A percentile compares a stretch with the other conserved stretches of the same genome.
Evolutionary conservation across 2,888 invertebrate genomes (phyloP).

Genomic region (Agrenia bidenticulata): DNA sequence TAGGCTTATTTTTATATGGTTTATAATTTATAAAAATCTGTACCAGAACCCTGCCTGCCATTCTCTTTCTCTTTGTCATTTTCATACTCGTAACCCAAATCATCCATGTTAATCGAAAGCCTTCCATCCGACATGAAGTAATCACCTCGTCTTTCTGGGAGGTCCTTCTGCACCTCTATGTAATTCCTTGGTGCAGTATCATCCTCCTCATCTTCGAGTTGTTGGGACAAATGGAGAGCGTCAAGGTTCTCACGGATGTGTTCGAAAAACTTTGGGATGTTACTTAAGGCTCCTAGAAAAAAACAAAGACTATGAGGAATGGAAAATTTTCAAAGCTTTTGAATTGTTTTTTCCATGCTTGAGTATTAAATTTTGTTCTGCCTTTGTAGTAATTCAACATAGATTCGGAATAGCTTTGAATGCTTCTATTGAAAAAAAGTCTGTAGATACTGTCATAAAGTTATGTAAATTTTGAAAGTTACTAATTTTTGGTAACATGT

Average conservation of each 20-base stretch:
- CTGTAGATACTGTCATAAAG: no score
- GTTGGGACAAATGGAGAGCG: slow-evolving; percentile 16
- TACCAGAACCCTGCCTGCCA: neutral
- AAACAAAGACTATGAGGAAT: no score
- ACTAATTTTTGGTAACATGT: no score
- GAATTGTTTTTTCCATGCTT: no score
- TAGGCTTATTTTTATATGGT: no score
- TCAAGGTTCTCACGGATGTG: slow-evolving; percentile 41
- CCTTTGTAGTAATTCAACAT: no score
- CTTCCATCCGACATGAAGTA: slow-evolving; percentile 15
- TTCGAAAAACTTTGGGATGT: slow-evolving; percentile 41
- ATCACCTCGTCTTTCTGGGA: slow-evolving; percentile 12
- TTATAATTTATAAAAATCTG: neutral
- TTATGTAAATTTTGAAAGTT: no score
- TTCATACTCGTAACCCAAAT: neutral
- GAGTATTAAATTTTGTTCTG: no score
- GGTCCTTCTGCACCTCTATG: neutral
- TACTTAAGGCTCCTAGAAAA: slow-evolving; percentile 41
- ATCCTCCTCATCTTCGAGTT: neutral
- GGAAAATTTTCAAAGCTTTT: no score
- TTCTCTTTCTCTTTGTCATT: neutral
- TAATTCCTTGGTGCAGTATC: no score
- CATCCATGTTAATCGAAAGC: slow-evolving; percentile 5
- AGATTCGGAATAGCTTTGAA: no score
- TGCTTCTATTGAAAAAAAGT: no score